Evolutionary conservation across 2,888 invertebrate genomes (phyloP), one percentile per base, ranked within the genome.

Genomic region (Aphelenchoides bicaudatus): DNA sequence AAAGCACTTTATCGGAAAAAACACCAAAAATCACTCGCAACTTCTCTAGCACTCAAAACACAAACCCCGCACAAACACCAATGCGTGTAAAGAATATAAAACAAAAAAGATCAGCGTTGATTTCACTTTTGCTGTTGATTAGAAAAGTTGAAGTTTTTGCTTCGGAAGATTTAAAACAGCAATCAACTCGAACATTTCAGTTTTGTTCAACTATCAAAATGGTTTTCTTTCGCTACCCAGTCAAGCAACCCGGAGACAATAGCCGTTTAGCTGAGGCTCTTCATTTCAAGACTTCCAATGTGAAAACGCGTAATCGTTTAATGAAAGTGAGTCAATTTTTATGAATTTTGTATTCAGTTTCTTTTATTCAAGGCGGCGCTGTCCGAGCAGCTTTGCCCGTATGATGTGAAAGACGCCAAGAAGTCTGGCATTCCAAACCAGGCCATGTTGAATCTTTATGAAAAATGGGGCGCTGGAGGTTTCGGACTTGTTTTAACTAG

Each of bases 401-500:
- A 52, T 51, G 50, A 37, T 10, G 55, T 52, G 2, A 8, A 58
- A 0, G 58, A 70, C 30, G 53, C 58, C 1, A 53, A 34, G 19
- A 63, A 61, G 10, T 50, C 62, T 38, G 72, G 72, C 29, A 50
- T 70, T n/a, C 71, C 72, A 8, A 65, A 66, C 27, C 57, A 60
- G 10, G 30, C 34, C 1, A 19, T 63, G 3, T 48, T 61, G 13
- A 61, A 61, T 25, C 47, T 61, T 39, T 70, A 70, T 31, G 65
- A 66, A 21, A 68, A 68, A 39, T 70, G 66, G 67, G 70, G 62
- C 25, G 57, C 63, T 19, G 70, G 70, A 38, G 54, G 55, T 5
- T 68, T 62, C 27, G 70, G 71, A 34, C 52, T 68, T 53, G 62
- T 68, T 30, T 38, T 69, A 19, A 71, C 69, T 13, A 67, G 68